Base-by-base conservation (phyloP, 2,888 invertebrate genomes). In the Argyresthia goedartella region DNA sequence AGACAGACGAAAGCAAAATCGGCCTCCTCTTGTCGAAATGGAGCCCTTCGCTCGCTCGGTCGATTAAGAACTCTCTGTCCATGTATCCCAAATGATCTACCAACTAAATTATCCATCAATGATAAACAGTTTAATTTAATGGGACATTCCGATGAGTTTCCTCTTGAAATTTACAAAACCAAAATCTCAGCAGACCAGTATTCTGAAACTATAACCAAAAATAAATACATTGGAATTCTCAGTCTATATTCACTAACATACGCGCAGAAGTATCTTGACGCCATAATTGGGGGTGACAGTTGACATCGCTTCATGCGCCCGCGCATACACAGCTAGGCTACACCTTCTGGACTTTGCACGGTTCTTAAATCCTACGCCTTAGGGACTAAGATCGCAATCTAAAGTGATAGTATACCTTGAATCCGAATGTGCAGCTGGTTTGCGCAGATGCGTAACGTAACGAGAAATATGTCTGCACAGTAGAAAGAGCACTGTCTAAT, bases 251-350 rank as follows among this genome's bases (percentile, higher is more conserved):
- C 25, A 25, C 25, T 25, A 25, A 73, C 14, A 47, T 13, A 25
- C 49, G 81, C 79, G 77, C 75, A 61, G 69, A 79, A 74, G 73
- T 80, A 72, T 82, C 81, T 73, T 74, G 75, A 74, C 74, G 59
- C 75, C 77, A 74, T 85, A 84, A 84, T 85, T 82, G 80, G 67
- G 67, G 73, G 59, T 80, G 84, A 85, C 84, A 84, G 81, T 76
- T 76, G 73, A 67, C 70, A 69, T 69, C 69, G 72, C 66, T n/a
- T 42, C 8, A 36, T 48, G 49, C 67, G 69, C 65, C 64, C 63
- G 65, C 66, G 65, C 65, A n/a, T n/a, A n/a, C n/a, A 62, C 64
- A 67, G 70, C 70, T 25, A 25, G 6, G 25, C 39, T 39, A 39
- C 39, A 8, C 39, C 11, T 39, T 25, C 25, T 25, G 25, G 25